phyloP scores from a whole-genome alignment of 2,888 invertebrate species.

The Nomada goodeniana region DNA sequence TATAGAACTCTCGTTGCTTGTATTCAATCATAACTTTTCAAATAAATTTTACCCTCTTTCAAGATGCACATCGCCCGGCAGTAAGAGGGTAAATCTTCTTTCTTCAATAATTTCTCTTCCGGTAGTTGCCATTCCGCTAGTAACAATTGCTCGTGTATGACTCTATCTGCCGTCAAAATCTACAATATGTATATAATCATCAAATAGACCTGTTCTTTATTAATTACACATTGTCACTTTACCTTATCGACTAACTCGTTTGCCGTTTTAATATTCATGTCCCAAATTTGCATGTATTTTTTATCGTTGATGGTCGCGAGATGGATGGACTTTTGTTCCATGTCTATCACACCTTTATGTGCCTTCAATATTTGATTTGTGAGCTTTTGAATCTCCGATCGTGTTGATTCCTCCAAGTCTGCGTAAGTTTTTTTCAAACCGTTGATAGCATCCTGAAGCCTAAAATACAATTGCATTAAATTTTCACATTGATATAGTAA shows the following conservation, averaged over 20 bases:
- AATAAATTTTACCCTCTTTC: slow-evolving; percentile 70
- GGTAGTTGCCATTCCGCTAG: slow-evolving; percentile 86
- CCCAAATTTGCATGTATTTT: slow-evolving; percentile 88
- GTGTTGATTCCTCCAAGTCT: slow-evolving; percentile 88
- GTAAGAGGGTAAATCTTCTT: slow-evolving; percentile 85
- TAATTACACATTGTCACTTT: background rate
- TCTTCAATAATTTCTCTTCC: slow-evolving; percentile 80
- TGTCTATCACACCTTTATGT: slow-evolving; percentile 88
- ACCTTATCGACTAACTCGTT: slow-evolving; percentile 85
- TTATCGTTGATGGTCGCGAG: slow-evolving; percentile 88
- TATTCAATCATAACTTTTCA: background rate
- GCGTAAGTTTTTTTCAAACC: slow-evolving; percentile 88
- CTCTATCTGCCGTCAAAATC: slow-evolving; percentile 86
- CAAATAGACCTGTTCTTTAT: background rate
- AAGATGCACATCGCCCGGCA: slow-evolving; percentile 72
- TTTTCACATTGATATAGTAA: background rate
- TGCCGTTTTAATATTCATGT: slow-evolving; percentile 86
- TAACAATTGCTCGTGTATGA: slow-evolving; percentile 88
- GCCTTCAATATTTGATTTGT: slow-evolving; percentile 89
- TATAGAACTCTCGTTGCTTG: too few species aligned
- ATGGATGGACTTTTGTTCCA: slow-evolving; percentile 89
- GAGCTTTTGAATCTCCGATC: slow-evolving; percentile 88
- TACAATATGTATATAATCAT: slow-evolving; percentile 64
- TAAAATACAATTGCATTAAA: slow-evolving; percentile 52
- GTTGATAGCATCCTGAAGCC: slow-evolving; percentile 90